Base-by-base conservation (phyloP, 2,113 vertebrate species). In the Synodontis membranacea region DNA sequence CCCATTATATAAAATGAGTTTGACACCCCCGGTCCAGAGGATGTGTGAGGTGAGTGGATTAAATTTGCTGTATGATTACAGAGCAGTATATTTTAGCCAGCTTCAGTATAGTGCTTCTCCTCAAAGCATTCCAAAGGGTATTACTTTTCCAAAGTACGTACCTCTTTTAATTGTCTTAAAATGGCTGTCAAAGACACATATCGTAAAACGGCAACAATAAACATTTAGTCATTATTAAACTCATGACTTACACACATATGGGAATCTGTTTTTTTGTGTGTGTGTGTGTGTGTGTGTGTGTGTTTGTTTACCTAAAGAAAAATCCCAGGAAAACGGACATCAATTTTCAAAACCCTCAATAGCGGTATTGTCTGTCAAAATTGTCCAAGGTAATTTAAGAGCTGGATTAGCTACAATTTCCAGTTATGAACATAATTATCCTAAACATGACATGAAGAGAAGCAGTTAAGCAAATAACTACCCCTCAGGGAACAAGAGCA, bases 391-490 rank as follows among this genome's bases (percentile, higher is more conserved):
- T 34, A 58, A 74, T 84, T 75, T 58, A 42, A 14, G 5, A 84
- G 17, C 21, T 39, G 70, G 44, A 48, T 15, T 34, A 21, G n/a
- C 15, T n/a, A 34, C 48, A 60, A 42, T 76, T 58, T 75, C 25
- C 42, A 85, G 17, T 12, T 62, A 85, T 62, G 46, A 70, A 8
- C 15, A 54, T 83, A 66, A 83, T 83, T 78, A 78, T 37, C 52
- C 83, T 48, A 75, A 85, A 34, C 56, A 56, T 62, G 72, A 85
- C 72, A n/a, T 62, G 42, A 62, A 76, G 39, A 76, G 48, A 62
- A 62, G 54, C 46, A 34, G 39, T 62, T 25, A 48, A 62, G 52
- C 7, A 37, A 76, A 60, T 54, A 74, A 28, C 50, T 34, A 46
- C 11, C 52, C 54, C 9, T 84, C 19, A 31, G 54, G 54, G 70